Percentiles rank a stretch among this genome's conserved stretches.
Evolutionary conservation across 2,797 vertebrate genomes (phyloP).

Genomic region (Sitta carolinensis): DNA sequence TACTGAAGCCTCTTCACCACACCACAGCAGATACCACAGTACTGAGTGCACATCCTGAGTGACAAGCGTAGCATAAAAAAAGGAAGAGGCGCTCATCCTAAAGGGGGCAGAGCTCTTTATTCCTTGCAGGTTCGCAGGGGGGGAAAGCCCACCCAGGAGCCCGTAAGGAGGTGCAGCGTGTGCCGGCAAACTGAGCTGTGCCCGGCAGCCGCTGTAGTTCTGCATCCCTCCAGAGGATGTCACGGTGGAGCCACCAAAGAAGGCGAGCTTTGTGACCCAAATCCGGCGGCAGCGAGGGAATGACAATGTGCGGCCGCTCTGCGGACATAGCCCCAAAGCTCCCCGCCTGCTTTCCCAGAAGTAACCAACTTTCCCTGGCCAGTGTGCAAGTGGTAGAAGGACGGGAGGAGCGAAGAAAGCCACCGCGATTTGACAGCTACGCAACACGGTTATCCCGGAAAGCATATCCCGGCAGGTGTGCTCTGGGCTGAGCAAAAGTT

Average conservation of each 20-base stretch:
- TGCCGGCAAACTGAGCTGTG: neutral
- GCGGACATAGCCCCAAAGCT: neutral
- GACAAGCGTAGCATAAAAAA: accelerated
- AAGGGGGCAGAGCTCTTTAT: neutral
- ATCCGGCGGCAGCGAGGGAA: neutral
- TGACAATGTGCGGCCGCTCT: neutral
- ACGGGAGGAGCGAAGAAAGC: neutral
- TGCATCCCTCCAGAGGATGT: slow-evolving; percentile 63
- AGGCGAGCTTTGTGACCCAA: neutral
- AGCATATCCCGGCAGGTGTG: neutral
- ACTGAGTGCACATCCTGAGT: neutral
- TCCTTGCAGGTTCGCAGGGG: neutral
- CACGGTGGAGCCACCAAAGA: slow-evolving; percentile 52
- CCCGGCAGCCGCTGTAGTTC: neutral
- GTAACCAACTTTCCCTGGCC: neutral
- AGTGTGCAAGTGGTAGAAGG: neutral
- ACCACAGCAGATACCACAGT: neutral
- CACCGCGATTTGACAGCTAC: neutral
- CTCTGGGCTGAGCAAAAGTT: neutral
- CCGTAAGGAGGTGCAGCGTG: neutral
- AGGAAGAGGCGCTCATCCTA: neutral
- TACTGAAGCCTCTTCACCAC: neutral
- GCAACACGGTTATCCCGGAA: neutral
- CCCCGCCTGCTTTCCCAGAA: neutral
- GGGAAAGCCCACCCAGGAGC: neutral